phyloP scores from a whole-genome alignment of 2,888 invertebrate species.

The Scaptodrosophila latifasciaeformis region DNA sequence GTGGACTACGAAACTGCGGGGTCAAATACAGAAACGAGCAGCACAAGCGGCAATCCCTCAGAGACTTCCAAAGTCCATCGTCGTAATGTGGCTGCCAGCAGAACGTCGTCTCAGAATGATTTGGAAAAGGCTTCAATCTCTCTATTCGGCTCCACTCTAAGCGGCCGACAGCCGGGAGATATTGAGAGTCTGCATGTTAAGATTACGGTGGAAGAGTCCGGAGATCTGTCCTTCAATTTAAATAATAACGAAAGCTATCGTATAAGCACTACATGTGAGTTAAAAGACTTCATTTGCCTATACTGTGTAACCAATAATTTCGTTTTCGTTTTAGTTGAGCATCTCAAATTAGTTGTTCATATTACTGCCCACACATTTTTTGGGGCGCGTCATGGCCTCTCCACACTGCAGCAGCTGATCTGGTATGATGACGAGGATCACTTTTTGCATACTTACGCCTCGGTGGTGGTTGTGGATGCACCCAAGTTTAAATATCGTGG shows the following conservation, averaged over 20 bases:
- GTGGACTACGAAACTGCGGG: constrained; percentile 44
- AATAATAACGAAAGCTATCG: constrained; percentile 86
- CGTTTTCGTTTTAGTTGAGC: constrained; percentile 55
- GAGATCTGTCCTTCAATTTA: constrained; percentile 79
- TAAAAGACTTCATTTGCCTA: background rate
- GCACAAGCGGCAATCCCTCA: constrained; percentile 14
- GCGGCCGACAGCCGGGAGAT: constrained; percentile 57
- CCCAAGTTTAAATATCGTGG: constrained; percentile 89
- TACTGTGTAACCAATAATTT: background rate
- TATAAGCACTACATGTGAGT: constrained; percentile 78
- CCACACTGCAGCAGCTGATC: constrained; percentile 86
- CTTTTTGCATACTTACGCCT: constrained; percentile 80
- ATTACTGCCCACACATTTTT: constrained; percentile 83
- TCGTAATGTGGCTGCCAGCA: constrained; percentile 22
- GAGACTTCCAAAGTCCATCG: constrained; percentile 27
- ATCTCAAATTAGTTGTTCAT: constrained; percentile 77
- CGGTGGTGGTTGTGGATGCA: constrained; percentile 83
- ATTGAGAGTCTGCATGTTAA: constrained; percentile 70
- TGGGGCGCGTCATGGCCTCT: constrained; percentile 86
- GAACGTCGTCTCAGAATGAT: constrained; percentile 19
- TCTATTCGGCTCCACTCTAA: constrained; percentile 51
- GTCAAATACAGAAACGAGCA: constrained; percentile 19
- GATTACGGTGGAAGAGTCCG: constrained; percentile 78
- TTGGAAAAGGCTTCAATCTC: constrained; percentile 27
- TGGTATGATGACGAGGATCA: constrained; percentile 85